Conservation (phyloP, 2,797 vertebrate species). For the Epinephelus malabaricus region DNA sequence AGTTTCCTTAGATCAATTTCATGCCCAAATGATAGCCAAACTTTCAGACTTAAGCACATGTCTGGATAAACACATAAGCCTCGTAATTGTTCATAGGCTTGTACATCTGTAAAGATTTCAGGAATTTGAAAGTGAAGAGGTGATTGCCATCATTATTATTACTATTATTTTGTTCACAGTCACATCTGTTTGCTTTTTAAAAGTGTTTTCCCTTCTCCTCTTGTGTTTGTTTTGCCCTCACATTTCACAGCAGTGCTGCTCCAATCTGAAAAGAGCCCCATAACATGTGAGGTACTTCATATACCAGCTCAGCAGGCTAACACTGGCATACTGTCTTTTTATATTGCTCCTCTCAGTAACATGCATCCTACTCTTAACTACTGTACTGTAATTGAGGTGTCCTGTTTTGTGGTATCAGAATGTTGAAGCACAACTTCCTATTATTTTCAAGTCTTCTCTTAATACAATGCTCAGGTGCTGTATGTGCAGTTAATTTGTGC, state of each 20-base stretch:
- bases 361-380: slow-evolving; percentile 46
- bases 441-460: slow-evolving; percentile 23
- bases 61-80: background rate
- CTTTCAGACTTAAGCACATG: background rate
- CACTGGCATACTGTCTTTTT: slow-evolving; percentile 17
- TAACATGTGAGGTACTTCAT: slow-evolving; percentile 67
- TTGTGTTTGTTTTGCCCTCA: slow-evolving; percentile 39
- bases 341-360: slow-evolving; percentile 41
- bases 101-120: background rate
- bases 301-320: slow-evolving; percentile 37
- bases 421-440: slow-evolving; percentile 24
- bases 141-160: background rate
- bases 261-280: slow-evolving; percentile 64
- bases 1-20: too few species aligned
- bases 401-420: slow-evolving; percentile 25
- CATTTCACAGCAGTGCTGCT: slow-evolving; percentile 65
- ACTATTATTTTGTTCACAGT: background rate
- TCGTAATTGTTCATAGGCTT: background rate
- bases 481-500: background rate
- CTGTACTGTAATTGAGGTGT: slow-evolving; percentile 10
- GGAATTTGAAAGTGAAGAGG: background rate
- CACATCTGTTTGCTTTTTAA: slow-evolving; percentile 7
- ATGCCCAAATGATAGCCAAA: too few species aligned
- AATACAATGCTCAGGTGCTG: slow-evolving; percentile 15
- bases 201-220: slow-evolving; percentile 9